Evolutionary conservation across 2,113 vertebrate genomes (phyloP), one percentile per base, ranked within the genome.

Genomic region (Turnix velox): DNA sequence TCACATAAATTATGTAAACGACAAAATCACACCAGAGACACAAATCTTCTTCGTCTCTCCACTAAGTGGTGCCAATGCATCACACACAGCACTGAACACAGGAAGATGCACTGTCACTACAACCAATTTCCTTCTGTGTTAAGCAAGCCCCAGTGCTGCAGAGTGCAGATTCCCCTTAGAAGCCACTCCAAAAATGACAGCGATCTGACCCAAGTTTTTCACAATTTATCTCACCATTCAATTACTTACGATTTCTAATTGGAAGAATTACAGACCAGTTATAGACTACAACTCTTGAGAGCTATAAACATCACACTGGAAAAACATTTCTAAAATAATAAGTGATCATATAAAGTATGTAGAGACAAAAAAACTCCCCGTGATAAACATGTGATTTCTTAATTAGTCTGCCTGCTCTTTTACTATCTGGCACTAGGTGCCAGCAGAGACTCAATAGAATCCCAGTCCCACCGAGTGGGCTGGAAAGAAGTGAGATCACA

Each of bases 11-110:
- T 9, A 62, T 8, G 31, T 51, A 28, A 48, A 80, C 58, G 61
- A 77, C 0, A 0, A 88, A 71, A 4, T 2, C 28, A 2, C 12
- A 22, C 28, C n/a, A 8, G 23, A 27, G 35, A 14, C 43, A 49
- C 80, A 52, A 81, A 61, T 35, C 79, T 54, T 7, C 49, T 74
- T 92, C 68, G 52, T 15, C 23, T 63, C 84, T 73, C 95, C 97
- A 71, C 91, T 95, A 67, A 93, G 93, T 25, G 95, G 96, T 90
- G 89, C 90, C 83, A 86, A n/a, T 1, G 18, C 67, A 90, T 65
- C 94, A 73, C 4, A 0, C 75, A 73, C 39, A 55, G 87, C 51
- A 39, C 51, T 12, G 71, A 48, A 52, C 66, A 20, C 8, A 18
- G 6, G 1, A 0, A 9, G 28, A 30, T 40, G 39, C 54, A 0